phyloP scores from a whole-genome alignment of 2,797 vertebrate species.

The Hydrolagus colliei region DNA sequence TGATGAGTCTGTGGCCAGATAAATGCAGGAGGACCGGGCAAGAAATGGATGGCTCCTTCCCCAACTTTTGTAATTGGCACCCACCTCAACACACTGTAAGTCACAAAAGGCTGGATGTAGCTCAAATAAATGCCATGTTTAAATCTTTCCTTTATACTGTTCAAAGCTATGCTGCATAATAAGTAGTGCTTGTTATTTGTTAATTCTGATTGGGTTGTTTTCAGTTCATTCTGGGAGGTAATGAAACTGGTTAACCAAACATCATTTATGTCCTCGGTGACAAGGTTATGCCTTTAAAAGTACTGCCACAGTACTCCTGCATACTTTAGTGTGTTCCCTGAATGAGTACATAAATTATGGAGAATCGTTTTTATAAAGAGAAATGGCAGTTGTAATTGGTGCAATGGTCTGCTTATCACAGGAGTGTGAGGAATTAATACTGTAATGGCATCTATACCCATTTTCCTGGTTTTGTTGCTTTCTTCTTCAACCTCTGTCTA shows the following conservation, averaged over 20 bases:
- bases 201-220: background rate
- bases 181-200: background rate
- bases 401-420: background rate
- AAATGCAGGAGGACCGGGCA: background rate
- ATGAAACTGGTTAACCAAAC: no score
- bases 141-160: no score
- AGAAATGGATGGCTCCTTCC: conserved; percentile 3
- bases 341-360: background rate
- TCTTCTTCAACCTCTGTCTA: no score
- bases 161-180: background rate
- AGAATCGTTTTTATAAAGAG: background rate
- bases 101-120: background rate
- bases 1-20: background rate
- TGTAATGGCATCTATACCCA: background rate
- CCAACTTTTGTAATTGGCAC: background rate
- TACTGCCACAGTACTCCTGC: background rate
- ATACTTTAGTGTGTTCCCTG: background rate
- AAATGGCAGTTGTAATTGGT: background rate
- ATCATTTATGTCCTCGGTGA: no score
- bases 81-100: background rate
- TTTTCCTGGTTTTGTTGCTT: background rate
- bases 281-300: background rate
- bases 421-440: background rate
- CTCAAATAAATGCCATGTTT: background rate
- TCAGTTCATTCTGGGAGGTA: no score